Conservation (phyloP, 1,140 invertebrate genomes). For the Drosophila funebris region DNA sequence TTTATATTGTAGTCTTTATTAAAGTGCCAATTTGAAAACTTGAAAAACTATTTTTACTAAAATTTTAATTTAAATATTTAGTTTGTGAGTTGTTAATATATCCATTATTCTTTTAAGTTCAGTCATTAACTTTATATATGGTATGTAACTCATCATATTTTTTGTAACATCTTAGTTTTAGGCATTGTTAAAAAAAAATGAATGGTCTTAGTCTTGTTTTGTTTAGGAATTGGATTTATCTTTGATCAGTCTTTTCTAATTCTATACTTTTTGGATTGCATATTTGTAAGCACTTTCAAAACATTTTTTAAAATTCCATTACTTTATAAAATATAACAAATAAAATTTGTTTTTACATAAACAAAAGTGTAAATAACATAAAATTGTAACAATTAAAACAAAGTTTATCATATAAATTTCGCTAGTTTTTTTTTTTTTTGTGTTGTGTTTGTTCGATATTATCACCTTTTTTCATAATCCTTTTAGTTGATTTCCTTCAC, state of each 20-base stretch:
- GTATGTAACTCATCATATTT: constrained; percentile 1
- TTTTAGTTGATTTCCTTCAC: constrained; percentile 63
- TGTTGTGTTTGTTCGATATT: constrained; percentile 52
- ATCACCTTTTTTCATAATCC: constrained; percentile 68
- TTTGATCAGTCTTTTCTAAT: constrained; percentile 57
- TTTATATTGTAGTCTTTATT: constrained; percentile 4
- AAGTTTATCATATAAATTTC: constrained; percentile 58
- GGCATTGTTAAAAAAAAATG: constrained; percentile 5
- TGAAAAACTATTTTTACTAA: not conserved
- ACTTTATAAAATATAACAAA: constrained; percentile 60
- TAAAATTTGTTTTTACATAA: constrained; percentile 68
- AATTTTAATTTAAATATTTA: constrained; percentile 1
- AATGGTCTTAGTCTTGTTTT: constrained; percentile 7
- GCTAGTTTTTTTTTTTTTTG: constrained; percentile 35
- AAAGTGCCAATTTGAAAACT: not conserved
- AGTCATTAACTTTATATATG: not conserved
- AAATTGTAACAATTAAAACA: constrained; percentile 72
- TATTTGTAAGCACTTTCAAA: constrained; percentile 17
- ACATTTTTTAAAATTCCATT: constrained; percentile 12
- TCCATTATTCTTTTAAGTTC: not conserved
- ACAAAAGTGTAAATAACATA: constrained; percentile 78
- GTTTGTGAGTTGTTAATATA: not conserved
- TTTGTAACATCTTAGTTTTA: constrained; percentile 5
- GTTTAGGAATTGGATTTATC: constrained; percentile 27
- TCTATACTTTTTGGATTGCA: constrained; percentile 2